A percentile compares a stretch with the other conserved stretches of the same genome.
Evolutionary conservation across 2,888 invertebrate species (phyloP).

Genomic region (Hermaeophaga mercurialis): DNA sequence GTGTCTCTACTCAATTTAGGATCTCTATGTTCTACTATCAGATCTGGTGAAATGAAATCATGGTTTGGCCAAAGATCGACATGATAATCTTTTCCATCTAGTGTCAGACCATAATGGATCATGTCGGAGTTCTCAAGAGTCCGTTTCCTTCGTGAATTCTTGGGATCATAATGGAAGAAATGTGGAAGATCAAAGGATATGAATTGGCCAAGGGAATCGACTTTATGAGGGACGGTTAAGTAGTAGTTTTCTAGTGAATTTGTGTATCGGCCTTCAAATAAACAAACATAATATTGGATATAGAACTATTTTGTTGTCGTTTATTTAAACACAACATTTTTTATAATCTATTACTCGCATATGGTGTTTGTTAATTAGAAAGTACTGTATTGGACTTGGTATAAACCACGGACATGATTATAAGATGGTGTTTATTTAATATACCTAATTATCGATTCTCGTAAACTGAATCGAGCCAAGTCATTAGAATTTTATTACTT

Average conservation of each 20-base stretch:
- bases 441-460: no score
- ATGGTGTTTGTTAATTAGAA: no score
- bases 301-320: not conserved
- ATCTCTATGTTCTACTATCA: constrained; percentile 51
- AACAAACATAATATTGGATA: not conserved
- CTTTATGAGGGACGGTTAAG: constrained; percentile 58
- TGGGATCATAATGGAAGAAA: constrained; percentile 52
- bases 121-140: constrained; percentile 43
- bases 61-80: constrained; percentile 61
- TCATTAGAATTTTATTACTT: no score
- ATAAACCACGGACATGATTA: no score
- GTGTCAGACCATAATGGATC: constrained; percentile 50
- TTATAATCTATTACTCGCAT: no score
- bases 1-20: constrained; percentile 46
- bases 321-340: no score
- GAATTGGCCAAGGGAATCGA: constrained; percentile 57
- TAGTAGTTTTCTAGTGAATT: constrained; percentile 57
- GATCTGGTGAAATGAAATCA: constrained; percentile 58
- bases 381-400: no score
- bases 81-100: constrained; percentile 54
- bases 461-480: no score
- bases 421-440: no score
- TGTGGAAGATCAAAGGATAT: constrained; percentile 57
- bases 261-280: constrained; percentile 57
- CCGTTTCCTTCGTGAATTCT: constrained; percentile 27